Base-by-base conservation (phyloP, 2,888 invertebrate genomes). In the Rotaria socialis region DNA sequence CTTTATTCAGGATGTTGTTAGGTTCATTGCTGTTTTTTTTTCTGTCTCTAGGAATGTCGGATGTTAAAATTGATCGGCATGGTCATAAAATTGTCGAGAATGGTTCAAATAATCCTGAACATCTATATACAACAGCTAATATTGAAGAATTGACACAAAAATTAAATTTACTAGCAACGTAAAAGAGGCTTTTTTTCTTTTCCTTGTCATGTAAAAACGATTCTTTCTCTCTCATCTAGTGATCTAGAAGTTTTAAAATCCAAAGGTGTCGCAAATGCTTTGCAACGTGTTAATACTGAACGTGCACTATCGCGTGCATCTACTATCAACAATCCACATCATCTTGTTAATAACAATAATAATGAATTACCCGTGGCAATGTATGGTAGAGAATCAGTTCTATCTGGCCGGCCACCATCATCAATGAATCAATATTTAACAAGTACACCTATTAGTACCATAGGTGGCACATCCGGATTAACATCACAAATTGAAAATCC, bases 41-140 rank as follows among this genome's bases (percentile, higher is more conserved):
- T 52, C 52, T 16, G 3, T 52, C 7, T 35, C 6, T 47, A 80
- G 80, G 80, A n/a, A 80, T 80, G 47, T 47, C 47, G 11, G 80
- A 80, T 80, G 80, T 80, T 24, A 80, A 80, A 80, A 80, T 80
- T n/a, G 80, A 80, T 80, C 80, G 80, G 24, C 80, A 80, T 47
- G 80, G 80, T n/a, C 80, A 80, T 80, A 80, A 80, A 80, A 80
- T 80, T 47, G 80, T 80, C n/a, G 80, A 80, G 47, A 80, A 80
- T n/a, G 80, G 80, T 10, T 47, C 80, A 47, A 80, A 80, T 80
- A 43, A 47, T 80, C 80, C 80, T 80, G 80, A 80, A 80, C 80
- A 80, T 47, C 80, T 80, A 11, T 80, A 47, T 47, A 80, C 80
- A 47, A 3, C 80, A 11, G 47, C 43, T n/a, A 80, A 47, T 80